These are phyloP conservation scores for Zaprionus obscuricornis DNA, from an alignment of 2,888 invertebrate genomes.

Conservation along the genomic window DNA sequence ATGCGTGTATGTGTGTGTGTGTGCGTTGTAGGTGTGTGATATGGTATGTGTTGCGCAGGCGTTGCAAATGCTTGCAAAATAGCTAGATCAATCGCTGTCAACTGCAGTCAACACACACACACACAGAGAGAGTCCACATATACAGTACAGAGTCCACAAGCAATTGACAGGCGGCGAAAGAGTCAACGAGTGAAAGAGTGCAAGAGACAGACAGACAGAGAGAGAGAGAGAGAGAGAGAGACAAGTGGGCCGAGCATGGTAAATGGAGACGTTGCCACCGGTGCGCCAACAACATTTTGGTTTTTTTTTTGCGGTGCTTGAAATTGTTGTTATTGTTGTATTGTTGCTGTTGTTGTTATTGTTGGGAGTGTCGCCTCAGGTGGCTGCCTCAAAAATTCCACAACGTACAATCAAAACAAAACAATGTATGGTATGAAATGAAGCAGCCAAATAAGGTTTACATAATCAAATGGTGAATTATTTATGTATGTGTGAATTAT, in stretches of 20 bases:
- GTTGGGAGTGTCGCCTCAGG: conserved; percentile 68
- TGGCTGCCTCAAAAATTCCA: conserved; percentile 63
- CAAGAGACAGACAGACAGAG: neutral
- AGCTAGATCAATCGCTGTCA: conserved; percentile 26
- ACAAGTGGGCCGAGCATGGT: conserved; percentile 2
- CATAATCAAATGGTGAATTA: conserved; percentile 61
- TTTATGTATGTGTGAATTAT: conserved; percentile 69
- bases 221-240: neutral
- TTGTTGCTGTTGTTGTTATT: conserved; percentile 20
- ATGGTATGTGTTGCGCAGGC: conserved; percentile 36
- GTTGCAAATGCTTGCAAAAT: conserved; percentile 45
- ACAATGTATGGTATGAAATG: conserved; percentile 20
- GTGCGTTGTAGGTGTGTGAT: conserved; percentile 19
- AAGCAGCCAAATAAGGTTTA: conserved; percentile 39
- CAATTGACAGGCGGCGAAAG: no score
- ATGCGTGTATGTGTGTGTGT: conserved; percentile 20
- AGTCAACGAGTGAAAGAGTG: no score
- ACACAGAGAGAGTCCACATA: no score
- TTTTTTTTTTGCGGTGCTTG: neutral
- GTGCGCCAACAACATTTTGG: conserved; percentile 27
- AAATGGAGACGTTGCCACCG: conserved; percentile 41
- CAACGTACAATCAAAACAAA: conserved; percentile 37
- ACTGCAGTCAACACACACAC: conserved; percentile 7
- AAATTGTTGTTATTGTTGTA: conserved; percentile 12
- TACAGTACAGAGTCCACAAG: no score